phyloP scores from a whole-genome alignment of 2,113 vertebrate species.

The Glareola pratincola region DNA sequence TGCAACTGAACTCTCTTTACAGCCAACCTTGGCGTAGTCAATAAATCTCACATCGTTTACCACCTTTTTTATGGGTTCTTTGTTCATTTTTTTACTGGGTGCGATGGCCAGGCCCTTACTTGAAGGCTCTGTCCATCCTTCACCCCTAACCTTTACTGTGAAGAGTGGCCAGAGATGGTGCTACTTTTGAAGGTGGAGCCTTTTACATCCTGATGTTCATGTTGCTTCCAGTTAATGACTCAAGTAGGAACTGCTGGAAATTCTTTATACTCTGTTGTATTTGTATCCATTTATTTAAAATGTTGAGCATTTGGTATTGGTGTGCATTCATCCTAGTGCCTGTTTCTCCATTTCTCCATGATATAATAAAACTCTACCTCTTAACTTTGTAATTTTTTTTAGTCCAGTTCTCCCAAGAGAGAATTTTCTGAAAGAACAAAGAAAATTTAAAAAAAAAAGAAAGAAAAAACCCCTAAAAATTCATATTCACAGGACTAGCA shows the following conservation, averaged over 20 bases:
- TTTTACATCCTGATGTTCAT: neutral
- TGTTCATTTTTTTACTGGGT: neutral
- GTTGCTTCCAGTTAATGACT: neutral
- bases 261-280: neutral
- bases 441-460: rapidly evolving
- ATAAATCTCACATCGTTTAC: neutral
- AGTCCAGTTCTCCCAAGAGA: neutral
- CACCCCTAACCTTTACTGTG: neutral
- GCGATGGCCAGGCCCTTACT: neutral
- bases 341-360: neutral
- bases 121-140: neutral
- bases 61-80: neutral
- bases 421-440: neutral
- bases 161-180: neutral
- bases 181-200: neutral
- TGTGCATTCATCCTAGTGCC: neutral
- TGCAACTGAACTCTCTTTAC: neutral
- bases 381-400: neutral
- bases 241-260: neutral
- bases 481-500: neutral
- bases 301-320: neutral
- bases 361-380: neutral
- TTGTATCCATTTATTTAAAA: neutral
- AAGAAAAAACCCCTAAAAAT: neutral
- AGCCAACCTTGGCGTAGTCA: neutral